These are phyloP conservation scores for Aspiorhynchus laticeps DNA, from an alignment of 2,113 vertebrate species.

Conservation along the genomic window DNA sequence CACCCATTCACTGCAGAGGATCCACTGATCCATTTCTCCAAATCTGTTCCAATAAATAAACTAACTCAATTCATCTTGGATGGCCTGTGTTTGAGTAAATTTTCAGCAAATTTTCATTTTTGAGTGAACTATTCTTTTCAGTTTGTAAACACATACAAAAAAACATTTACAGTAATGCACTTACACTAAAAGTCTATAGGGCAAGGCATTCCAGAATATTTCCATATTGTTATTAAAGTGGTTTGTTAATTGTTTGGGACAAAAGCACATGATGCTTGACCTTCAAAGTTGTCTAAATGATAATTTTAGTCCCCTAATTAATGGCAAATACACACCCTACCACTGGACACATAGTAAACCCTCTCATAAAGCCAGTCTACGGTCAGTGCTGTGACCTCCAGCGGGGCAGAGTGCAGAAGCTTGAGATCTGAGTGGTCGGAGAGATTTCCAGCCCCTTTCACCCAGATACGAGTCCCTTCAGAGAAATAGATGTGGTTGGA, in stretches of 20 bases:
- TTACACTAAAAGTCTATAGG: not conserved
- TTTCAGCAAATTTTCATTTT: not conserved
- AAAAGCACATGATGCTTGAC: not conserved
- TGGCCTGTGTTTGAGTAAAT: not conserved
- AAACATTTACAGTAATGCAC: too few relatives aligned
- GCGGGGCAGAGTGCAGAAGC: constrained; percentile 69
- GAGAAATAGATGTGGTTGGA: constrained; percentile 76
- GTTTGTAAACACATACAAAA: not conserved
- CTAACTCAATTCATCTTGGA: not conserved
- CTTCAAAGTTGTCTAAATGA: not conserved
- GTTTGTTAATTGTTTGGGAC: not conserved
- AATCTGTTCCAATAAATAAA: not conserved
- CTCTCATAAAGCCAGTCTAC: constrained; percentile 79
- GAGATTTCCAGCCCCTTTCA: constrained; percentile 70
- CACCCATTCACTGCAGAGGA: not conserved
- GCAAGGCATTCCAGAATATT: not conserved
- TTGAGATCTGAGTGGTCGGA: constrained; percentile 69
- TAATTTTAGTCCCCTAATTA: not conserved
- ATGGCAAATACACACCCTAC: constrained; percentile 66
- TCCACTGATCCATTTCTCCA: not conserved
- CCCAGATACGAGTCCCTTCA: constrained; percentile 75
- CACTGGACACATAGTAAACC: constrained; percentile 78
- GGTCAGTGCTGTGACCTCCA: constrained; percentile 74
- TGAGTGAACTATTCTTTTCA: not conserved
- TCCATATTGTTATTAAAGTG: not conserved